phyloP scores from a whole-genome alignment of 1,140 invertebrate genomes.

The Papilio dardanus region DNA sequence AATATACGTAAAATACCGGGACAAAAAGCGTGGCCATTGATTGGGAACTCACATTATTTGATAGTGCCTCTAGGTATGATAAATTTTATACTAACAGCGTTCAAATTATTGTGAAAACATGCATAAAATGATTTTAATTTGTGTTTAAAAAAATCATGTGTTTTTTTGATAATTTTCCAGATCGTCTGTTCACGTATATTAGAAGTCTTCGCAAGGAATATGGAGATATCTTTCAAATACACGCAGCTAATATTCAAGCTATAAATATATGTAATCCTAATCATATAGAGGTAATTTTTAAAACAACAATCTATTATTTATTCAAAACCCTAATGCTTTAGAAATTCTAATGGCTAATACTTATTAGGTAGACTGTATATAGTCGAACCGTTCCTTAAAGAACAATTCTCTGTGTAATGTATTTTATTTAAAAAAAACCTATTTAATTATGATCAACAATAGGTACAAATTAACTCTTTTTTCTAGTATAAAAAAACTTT shows the following conservation, averaged over 20 bases:
- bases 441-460: background rate
- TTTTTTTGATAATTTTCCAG: background rate
- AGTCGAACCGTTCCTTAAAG: too few relatives aligned
- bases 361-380: too few relatives aligned
- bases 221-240: constrained; percentile 18
- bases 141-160: constrained; percentile 37
- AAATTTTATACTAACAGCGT: constrained; percentile 40
- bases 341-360: too few relatives aligned
- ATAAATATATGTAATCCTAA: constrained; percentile 8
- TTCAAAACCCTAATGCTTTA: background rate
- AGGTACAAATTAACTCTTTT: background rate
- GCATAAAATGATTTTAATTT: constrained; percentile 33
- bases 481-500: background rate
- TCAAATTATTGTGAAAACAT: too few relatives aligned
- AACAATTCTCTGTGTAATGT: too few relatives aligned
- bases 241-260: background rate
- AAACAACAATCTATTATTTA: background rate
- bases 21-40: constrained; percentile 38
- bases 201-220: constrained; percentile 26
- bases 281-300: constrained; percentile 5
- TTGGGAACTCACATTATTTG: constrained; percentile 43
- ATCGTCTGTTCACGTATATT: constrained; percentile 27
- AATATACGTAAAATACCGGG: constrained; percentile 43
- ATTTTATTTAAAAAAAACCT: too few relatives aligned
- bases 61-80: constrained; percentile 46